Base-by-base conservation (phyloP, 1,140 invertebrate species). In the Teleopsis dalmanni region DNA sequence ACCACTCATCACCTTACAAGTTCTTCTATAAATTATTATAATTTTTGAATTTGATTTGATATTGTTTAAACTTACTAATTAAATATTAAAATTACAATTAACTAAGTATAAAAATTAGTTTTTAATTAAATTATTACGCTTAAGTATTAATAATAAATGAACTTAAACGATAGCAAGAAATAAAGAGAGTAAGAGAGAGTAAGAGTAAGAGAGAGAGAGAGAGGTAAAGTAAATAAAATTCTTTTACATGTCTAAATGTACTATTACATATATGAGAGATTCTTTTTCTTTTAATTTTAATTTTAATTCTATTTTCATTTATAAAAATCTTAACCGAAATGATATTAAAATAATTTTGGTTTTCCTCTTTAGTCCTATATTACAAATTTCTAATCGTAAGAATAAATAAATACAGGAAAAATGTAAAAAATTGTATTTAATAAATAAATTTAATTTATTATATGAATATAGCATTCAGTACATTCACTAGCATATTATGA, bases 341-440 rank as follows among this genome's bases (percentile, higher is more conserved):
- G 14, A 35, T 13, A 49, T 37, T 16, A 38, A 45, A 36, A 34
- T 18, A 4, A 50, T n/a, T n/a, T n/a, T n/a, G n/a, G n/a, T n/a
- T n/a, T n/a, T n/a, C n/a, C n/a, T n/a, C n/a, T n/a, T n/a, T n/a
- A n/a, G n/a, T n/a, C n/a, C n/a, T n/a, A n/a, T n/a, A n/a, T n/a
- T n/a, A n/a, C n/a, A n/a, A n/a, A n/a, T n/a, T n/a, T n/a, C n/a
- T n/a, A n/a, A n/a, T n/a, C n/a, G n/a, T n/a, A n/a, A n/a, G n/a
- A n/a, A n/a, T n/a, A n/a, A n/a, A n/a, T n/a, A n/a, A n/a, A n/a
- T n/a, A n/a, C n/a, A n/a, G n/a, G n/a, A n/a, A n/a, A n/a, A n/a
- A n/a, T n/a, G n/a, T n/a, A n/a, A n/a, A 50, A 31, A 48, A 19
- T 54, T 53, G 75, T 76, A 77, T 74, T 70, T 63, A 73, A 74